phyloP scores from a whole-genome alignment of 2,113 vertebrate species.

The Globicephala melas region DNA sequence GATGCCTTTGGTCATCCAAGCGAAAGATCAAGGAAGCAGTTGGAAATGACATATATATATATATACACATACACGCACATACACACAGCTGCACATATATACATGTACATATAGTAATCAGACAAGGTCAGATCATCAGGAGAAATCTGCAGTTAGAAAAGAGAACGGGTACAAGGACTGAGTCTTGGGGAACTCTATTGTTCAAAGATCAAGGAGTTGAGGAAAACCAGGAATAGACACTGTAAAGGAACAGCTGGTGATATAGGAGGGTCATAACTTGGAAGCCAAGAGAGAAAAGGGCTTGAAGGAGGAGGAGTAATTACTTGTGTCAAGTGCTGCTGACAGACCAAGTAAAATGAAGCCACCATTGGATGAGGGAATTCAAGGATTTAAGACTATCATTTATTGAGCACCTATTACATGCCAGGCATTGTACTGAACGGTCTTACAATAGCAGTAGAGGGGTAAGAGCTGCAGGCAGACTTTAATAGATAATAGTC shows the following conservation, averaged over 20 bases:
- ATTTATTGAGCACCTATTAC: not conserved
- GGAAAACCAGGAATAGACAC: not conserved
- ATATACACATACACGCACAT: rapidly evolving
- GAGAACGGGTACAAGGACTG: not conserved
- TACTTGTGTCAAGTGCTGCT: not conserved
- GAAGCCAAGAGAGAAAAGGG: not conserved
- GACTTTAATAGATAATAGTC: not conserved
- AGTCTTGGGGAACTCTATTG: not conserved
- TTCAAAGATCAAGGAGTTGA: not conserved
- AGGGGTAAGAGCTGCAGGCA: not conserved
- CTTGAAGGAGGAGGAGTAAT: not conserved
- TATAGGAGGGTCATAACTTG: not conserved
- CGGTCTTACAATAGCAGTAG: not conserved
- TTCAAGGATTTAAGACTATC: not conserved
- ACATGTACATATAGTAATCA: not conserved
- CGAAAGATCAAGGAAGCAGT: not conserved
- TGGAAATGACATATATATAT: not conserved
- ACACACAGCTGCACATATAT: not conserved
- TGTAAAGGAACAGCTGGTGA: not conserved
- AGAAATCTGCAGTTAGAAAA: not conserved
- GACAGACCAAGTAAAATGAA: not conserved
- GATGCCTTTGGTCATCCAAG: not conserved
- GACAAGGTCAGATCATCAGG: not conserved
- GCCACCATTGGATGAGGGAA: not conserved
- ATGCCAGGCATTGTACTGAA: not conserved